These are phyloP conservation scores for Teinopalpus imperialis DNA, from an alignment of 2,888 invertebrate genomes.

Conservation along the genomic window DNA sequence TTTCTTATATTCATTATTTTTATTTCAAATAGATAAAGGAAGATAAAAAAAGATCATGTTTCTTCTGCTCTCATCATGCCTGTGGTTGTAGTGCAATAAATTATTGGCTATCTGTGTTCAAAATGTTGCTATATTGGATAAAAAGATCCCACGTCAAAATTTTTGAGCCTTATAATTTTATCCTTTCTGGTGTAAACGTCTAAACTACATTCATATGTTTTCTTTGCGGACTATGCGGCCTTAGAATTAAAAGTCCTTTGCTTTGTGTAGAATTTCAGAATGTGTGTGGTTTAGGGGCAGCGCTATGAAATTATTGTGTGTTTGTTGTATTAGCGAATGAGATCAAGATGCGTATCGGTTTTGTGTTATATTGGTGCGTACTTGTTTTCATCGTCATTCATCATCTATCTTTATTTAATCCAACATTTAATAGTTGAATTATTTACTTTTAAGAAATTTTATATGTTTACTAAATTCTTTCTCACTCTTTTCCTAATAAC, in stretches of 20 bases:
- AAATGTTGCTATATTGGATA: constrained; percentile 16
- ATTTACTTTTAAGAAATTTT: too few species aligned
- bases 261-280: constrained; percentile 58
- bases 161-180: constrained; percentile 60
- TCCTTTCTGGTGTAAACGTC: constrained; percentile 59
- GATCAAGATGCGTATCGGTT: constrained; percentile 79
- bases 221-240: constrained; percentile 65
- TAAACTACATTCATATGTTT: constrained; percentile 53
- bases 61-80: too few species aligned
- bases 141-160: constrained; percentile 43
- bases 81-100: not conserved
- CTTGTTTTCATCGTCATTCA: constrained; percentile 73
- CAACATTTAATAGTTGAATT: too few species aligned
- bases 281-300: constrained; percentile 59
- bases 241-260: constrained; percentile 48
- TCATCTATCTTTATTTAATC: too few species aligned
- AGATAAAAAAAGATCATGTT: too few species aligned
- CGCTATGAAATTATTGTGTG: constrained; percentile 56
- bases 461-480: too few species aligned
- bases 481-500: too few species aligned
- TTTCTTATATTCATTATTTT: too few species aligned
- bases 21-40: too few species aligned
- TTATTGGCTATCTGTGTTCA: not conserved
- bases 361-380: constrained; percentile 78
- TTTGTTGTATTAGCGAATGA: constrained; percentile 61